Evolutionary conservation across 1,140 invertebrate genomes (phyloP).

Genomic region (Zaprionus africanus): DNA sequence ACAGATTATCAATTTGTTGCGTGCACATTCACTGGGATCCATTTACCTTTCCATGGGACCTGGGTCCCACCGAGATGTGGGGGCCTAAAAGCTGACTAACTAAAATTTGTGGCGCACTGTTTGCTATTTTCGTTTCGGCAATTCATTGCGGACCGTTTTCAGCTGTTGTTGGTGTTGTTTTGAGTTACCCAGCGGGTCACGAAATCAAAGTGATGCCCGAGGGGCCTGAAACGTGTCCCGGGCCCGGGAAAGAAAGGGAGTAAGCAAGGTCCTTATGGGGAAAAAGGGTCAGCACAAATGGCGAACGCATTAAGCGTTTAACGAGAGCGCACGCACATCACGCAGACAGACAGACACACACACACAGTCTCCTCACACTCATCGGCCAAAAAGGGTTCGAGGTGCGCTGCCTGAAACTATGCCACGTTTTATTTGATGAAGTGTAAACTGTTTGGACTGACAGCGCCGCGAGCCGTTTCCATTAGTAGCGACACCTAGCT

Average conservation of each 20-base stretch:
- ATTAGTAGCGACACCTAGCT: slow-evolving; percentile 32
- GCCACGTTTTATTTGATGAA: slow-evolving; percentile 64
- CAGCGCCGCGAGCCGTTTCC: slow-evolving; percentile 31
- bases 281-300: slow-evolving; percentile 63
- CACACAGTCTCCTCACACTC: not conserved
- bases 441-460: slow-evolving; percentile 62
- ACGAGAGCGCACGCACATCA: slow-evolving; percentile 53
- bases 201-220: slow-evolving; percentile 65
- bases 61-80: not conserved
- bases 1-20: slow-evolving; percentile 64
- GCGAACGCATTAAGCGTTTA: slow-evolving; percentile 64
- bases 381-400: slow-evolving; percentile 13
- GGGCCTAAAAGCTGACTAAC: slow-evolving; percentile 55
- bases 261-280: slow-evolving; percentile 8
- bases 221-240: slow-evolving; percentile 52
- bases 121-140: slow-evolving; percentile 54
- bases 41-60: slow-evolving; percentile 34
- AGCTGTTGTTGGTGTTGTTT: slow-evolving; percentile 12
- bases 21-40: slow-evolving; percentile 47
- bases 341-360: slow-evolving; percentile 2
- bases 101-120: slow-evolving; percentile 34
- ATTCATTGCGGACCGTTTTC: slow-evolving; percentile 51
- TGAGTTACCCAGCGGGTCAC: slow-evolving; percentile 47
- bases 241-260: not conserved
- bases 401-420: slow-evolving; percentile 23